Evolutionary conservation across 1,140 invertebrate species (phyloP).

Genomic region (Drosophila kikkawai): DNA sequence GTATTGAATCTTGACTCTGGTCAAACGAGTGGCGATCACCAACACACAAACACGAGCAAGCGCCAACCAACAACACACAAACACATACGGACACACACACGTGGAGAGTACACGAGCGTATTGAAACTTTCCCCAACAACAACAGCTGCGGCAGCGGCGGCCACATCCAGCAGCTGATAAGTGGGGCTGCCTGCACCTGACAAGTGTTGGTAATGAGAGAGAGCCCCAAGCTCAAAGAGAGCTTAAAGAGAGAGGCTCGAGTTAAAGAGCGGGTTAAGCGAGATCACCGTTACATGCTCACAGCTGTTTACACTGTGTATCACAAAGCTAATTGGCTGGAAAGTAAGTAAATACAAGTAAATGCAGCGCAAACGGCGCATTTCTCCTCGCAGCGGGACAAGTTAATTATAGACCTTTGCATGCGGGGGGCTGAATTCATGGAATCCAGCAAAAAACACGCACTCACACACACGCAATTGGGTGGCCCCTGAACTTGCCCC

Average conservation of each 20-base stretch:
- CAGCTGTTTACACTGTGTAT: conserved; percentile 50
- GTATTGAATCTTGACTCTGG: conserved; percentile 75
- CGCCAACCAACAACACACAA: conserved; percentile 24
- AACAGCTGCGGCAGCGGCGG: neutral
- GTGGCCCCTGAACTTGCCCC: conserved; percentile 48
- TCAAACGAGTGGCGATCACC: conserved; percentile 70
- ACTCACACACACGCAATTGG: conserved; percentile 5
- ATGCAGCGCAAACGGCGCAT: conserved; percentile 9
- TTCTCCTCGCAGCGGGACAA: conserved; percentile 11
- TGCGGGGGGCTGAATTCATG: conserved; percentile 28
- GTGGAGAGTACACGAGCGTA: conserved; percentile 11
- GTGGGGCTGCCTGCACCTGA: conserved; percentile 34
- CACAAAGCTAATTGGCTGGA: conserved; percentile 21
- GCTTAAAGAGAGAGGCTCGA: conserved; percentile 4
- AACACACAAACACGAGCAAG: neutral
- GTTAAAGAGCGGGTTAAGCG: conserved; percentile 46
- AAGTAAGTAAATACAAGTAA: conserved; percentile 18
- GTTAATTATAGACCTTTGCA: conserved; percentile 62
- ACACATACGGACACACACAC: conserved; percentile 22
- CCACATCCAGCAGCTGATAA: conserved; percentile 56
- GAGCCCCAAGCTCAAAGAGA: neutral
- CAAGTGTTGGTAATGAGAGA: conserved; percentile 21
- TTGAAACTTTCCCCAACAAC: conserved; percentile 78
- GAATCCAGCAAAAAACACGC: conserved; percentile 6
- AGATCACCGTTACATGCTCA: conserved; percentile 43